Conservation (phyloP, 2,113 vertebrate species). For the Dissostichus mawsoni region DNA sequence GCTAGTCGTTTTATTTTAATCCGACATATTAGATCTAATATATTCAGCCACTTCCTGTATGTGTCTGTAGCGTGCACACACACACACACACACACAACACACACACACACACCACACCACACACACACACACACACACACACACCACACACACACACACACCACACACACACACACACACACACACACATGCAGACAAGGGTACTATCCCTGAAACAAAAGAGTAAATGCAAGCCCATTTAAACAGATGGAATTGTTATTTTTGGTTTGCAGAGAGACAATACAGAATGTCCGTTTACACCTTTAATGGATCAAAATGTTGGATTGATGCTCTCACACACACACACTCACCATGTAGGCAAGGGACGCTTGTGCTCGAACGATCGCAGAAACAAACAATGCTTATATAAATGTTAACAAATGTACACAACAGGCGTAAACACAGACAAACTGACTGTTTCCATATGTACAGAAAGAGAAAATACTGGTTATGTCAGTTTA, state of each 20-base stretch:
- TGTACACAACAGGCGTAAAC: background rate
- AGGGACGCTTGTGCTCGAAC: slow-evolving; percentile 18
- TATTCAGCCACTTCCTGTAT: slow-evolving; percentile 46
- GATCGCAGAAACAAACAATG: slow-evolving; percentile 10
- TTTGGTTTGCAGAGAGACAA: too few species aligned
- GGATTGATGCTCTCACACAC: background rate
- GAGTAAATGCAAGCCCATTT: too few species aligned
- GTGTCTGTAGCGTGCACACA: slow-evolving; percentile 49
- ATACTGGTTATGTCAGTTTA: slow-evolving; percentile 14
- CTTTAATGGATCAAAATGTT: too few species aligned
- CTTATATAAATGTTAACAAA: background rate
- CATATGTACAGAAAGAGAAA: slow-evolving; percentile 15
- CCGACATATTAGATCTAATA: slow-evolving; percentile 49
- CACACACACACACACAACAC: slow-evolving; percentile 3
- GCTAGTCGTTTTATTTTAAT: slow-evolving; percentile 51
- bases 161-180: background rate
- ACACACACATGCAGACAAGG: background rate
- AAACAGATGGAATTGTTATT: too few species aligned
- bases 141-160: slow-evolving; percentile 3
- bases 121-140: background rate
- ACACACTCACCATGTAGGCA: slow-evolving; percentile 5
- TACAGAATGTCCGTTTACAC: background rate
- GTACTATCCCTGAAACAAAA: too few species aligned
- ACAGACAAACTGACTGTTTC: slow-evolving; percentile 13
- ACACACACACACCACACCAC: slow-evolving; percentile 6